These are phyloP conservation scores for Phthorimaea operculella DNA, from an alignment of 1,140 invertebrate species.

Conservation along the genomic window DNA sequence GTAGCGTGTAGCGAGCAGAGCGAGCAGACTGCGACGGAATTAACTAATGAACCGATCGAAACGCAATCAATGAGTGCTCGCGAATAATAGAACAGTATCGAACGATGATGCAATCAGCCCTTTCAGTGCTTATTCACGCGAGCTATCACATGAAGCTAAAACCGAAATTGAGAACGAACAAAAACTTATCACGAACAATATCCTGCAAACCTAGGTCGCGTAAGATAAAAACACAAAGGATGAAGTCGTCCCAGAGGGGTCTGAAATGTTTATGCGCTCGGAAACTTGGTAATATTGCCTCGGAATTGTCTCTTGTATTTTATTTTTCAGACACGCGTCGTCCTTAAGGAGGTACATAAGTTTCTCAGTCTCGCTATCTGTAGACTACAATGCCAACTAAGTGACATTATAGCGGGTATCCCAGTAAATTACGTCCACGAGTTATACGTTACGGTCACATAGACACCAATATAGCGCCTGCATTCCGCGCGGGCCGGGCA, in stretches of 20 bases:
- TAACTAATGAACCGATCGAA: not conserved
- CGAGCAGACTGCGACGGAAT: not conserved
- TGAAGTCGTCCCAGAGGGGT: not conserved
- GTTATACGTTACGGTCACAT: not conserved
- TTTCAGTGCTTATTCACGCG: too few species aligned
- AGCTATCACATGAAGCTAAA: too few species aligned
- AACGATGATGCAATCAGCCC: too few species aligned
- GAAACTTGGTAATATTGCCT: not conserved
- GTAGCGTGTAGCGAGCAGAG: too few species aligned
- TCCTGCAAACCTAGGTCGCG: not conserved
- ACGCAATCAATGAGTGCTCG: not conserved
- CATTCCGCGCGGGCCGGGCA: slow-evolving; percentile 30
- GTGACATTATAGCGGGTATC: too few species aligned
- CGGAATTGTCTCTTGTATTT: too few species aligned
- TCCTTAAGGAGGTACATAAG: too few species aligned
- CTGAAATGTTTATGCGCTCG: slow-evolving; percentile 1
- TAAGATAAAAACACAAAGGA: not conserved
- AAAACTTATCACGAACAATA: not conserved
- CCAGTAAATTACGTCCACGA: too few species aligned
- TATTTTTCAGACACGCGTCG: too few species aligned
- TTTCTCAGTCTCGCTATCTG: too few species aligned
- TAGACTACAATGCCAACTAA: too few species aligned
- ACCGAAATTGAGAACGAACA: too few species aligned
- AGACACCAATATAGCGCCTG: slow-evolving; percentile 6
- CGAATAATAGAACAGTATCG: not conserved